phyloP scores from a whole-genome alignment of 2,113 vertebrate genomes.

The Genyomyrus donnyi region DNA sequence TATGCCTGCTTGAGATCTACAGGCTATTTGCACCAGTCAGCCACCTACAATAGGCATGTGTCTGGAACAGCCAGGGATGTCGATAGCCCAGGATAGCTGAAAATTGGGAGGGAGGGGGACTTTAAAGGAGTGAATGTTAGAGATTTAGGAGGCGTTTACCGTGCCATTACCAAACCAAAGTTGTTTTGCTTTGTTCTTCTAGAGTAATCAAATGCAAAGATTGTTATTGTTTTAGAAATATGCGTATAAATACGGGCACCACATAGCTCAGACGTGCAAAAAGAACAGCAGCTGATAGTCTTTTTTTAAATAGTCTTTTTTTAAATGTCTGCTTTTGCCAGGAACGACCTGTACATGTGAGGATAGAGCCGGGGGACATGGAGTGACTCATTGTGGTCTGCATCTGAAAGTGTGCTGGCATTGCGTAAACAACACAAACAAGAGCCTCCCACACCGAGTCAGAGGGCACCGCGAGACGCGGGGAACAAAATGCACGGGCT shows the following conservation, averaged over 20 bases:
- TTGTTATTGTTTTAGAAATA: slow-evolving; percentile 28
- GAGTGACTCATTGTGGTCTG: slow-evolving; percentile 10
- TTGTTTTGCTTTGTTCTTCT: neutral
- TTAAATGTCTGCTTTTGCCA: neutral
- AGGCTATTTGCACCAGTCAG: neutral
- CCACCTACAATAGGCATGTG: neutral
- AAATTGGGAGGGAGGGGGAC: neutral
- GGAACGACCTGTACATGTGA: neutral
- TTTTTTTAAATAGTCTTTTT: neutral
- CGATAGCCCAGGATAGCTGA: neutral
- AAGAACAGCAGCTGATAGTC: neutral
- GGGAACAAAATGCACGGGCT: neutral
- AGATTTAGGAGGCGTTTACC: neutral
- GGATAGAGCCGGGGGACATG: neutral
- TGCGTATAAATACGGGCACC: neutral
- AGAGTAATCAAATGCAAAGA: neutral
- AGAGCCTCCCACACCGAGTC: neutral
- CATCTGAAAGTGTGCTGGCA: neutral
- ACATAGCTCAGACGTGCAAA: neutral
- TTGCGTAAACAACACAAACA: neutral
- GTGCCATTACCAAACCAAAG: slow-evolving; percentile 1
- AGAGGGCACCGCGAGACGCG: neutral
- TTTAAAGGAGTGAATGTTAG: neutral
- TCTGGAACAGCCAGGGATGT: neutral
- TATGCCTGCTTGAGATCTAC: neutral